Evolutionary conservation across 2,113 vertebrate species (phyloP).

Genomic region (Sciurus niger): DNA sequence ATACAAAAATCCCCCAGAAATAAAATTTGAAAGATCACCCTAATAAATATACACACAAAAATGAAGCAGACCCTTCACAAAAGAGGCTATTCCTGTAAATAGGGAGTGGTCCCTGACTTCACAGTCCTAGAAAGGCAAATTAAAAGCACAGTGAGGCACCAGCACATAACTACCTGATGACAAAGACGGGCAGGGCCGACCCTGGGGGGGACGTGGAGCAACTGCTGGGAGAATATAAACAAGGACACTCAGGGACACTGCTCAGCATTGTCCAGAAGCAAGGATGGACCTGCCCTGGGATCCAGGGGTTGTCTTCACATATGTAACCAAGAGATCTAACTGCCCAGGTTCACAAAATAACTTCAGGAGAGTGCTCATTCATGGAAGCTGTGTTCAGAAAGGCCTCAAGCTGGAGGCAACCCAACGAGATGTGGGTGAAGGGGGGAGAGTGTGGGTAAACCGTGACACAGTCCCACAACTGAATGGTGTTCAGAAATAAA

Average conservation of each 20-base stretch:
- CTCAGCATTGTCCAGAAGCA: too few species aligned
- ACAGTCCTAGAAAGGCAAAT: neutral
- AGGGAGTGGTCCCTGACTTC: neutral
- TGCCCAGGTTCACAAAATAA: neutral
- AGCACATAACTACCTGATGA: neutral
- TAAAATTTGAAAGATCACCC: neutral
- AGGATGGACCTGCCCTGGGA: too few species aligned
- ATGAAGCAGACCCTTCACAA: neutral
- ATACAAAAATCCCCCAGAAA: neutral
- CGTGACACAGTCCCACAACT: neutral
- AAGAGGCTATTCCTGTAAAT: neutral
- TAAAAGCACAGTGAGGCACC: neutral
- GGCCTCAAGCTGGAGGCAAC: neutral
- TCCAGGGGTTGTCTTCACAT: neutral
- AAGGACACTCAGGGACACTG: too few species aligned
- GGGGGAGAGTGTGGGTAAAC: neutral
- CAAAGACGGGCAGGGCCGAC: neutral
- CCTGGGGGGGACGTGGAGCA: too few species aligned
- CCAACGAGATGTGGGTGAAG: neutral
- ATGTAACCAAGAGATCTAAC: neutral
- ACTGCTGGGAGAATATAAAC: too few species aligned
- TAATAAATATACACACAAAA: neutral
- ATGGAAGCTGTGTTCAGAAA: neutral
- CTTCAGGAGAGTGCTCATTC: neutral
- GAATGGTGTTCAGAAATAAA: too few species aligned